Evolutionary conservation across 2,797 vertebrate species (phyloP), one percentile per base, ranked within the genome.

Genomic region (Acipenser oxyrinchus): DNA sequence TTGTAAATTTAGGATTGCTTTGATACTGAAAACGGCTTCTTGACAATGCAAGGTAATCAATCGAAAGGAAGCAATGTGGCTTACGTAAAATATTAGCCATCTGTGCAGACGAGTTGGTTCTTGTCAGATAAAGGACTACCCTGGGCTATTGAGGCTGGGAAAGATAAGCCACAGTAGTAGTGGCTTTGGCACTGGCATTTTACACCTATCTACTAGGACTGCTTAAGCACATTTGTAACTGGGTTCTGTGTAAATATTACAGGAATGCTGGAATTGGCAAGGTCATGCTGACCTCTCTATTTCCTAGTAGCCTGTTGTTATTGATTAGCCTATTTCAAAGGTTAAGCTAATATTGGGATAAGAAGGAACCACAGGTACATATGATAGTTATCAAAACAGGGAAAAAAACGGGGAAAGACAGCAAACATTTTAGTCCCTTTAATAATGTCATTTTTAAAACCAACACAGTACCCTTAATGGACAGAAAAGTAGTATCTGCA

Each of bases 291-390:
- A 85, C 82, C 80, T 83, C 74, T 74, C 37, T 49, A 52, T 55
- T 55, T 60, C 64, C 61, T 81, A 72, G 75, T 77, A 68, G 73
- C 78, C 77, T 82, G 71, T 66, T 79, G 7, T 74, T n/a, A 5
- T 72, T 75, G 82, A 83, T 70, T 77, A 77, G 75, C 82, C 70
- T 73, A 73, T 86, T 88, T 84, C 83, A 87, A 86, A 86, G 83
- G 82, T 86, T 88, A 86, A 86, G 77, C 80, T 80, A 86, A 81
- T 83, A 79, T 72, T 58, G 74, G 73, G 80, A 70, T 74, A 79
- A 85, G 82, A 76, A 76, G 77, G 81, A 83, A 78, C 79, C 75
- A 76, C 5, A 11, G 62, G n/a, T 48, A 7, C 37, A 9, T 10
- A 66, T 60, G 65, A 66, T 37, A 59, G 55, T 60, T 59, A 66